Evolutionary conservation across 2,797 vertebrate species (phyloP).

Genomic region (Macrochelys suwanniensis): DNA sequence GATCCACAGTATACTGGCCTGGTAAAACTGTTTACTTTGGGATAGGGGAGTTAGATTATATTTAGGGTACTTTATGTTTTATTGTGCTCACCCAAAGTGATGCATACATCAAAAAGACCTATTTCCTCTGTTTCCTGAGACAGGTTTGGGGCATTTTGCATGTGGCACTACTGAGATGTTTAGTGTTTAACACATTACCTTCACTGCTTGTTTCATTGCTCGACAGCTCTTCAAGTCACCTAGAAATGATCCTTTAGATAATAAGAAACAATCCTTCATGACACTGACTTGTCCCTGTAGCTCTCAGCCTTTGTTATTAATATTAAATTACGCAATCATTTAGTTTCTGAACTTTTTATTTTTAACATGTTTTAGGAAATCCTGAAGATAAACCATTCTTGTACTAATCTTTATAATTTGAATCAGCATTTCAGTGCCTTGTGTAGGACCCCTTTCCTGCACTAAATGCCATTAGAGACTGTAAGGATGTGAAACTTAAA

Average conservation of each 20-base stretch:
- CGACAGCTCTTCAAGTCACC: neutral
- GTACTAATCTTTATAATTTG: neutral
- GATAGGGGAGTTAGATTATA: neutral
- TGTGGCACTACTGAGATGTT: neutral
- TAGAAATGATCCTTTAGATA: neutral
- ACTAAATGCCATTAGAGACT: neutral
- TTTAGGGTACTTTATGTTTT: neutral
- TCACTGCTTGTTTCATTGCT: neutral
- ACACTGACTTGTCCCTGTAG: neutral
- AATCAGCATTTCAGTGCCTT: neutral
- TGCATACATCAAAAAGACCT: neutral
- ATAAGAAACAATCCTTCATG: neutral
- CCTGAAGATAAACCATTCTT: neutral
- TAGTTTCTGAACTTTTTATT: neutral
- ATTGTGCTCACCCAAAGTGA: neutral
- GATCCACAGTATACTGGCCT: constrained; percentile 29
- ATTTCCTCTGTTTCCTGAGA: neutral
- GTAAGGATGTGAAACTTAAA: neutral
- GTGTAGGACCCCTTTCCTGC: neutral
- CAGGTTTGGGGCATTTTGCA: neutral
- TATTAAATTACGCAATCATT: constrained; percentile 27
- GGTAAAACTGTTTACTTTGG: constrained; percentile 21
- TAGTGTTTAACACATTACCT: neutral
- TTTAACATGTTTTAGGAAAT: neutral
- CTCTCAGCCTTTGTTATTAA: neutral